Evolutionary conservation across 2,888 invertebrate genomes (phyloP), one percentile per base, ranked within the genome.

Genomic region (Flexamia atlantica): DNA sequence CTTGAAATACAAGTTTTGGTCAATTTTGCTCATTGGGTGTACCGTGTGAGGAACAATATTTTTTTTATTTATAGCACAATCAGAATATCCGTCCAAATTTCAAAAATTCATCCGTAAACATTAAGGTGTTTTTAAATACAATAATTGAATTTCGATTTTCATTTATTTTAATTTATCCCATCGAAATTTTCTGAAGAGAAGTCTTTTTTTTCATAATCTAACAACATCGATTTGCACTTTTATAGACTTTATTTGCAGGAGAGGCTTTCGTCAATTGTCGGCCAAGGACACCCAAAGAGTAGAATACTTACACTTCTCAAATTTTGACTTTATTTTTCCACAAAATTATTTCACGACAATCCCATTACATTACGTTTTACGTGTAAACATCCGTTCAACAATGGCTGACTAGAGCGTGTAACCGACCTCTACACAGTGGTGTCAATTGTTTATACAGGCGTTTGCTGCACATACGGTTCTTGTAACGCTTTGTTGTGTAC

Each of bases 371-470:
- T 12, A 17, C 46, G 17, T 57, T 57, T 57, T n/a, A 57, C 23
- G 4, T 12, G 23, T 20, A 57, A 23, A 23, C 57, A 57, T 12
- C 30, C 12, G 14, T 64, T 28, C 14, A 17, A 64, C 64, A 64
- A 30, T 28, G 9, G 30, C 25, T 30, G 64, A 28, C 10, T 14
- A 64, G 28, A 14, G 28, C 30, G 28, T 64, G 64, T 64, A 53
- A 64, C 30, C 28, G 64, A 64, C 64, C 30, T 12, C 20, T 28
- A 64, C 64, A 64, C 64, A 64, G 64, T 23, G 30, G 28, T 30
- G 64, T 64, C 64, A 64, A 64, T 64, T 64, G 64, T 64, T 60
- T 30, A 64, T 28, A 64, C 7, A 64, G 25, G 28, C n/a, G 30
- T 28, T 14, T 1, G 4, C 64, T 28, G 53, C 53, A 53, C 53